Conservation (phyloP, 2,113 vertebrate genomes). For the Caretta caretta region DNA sequence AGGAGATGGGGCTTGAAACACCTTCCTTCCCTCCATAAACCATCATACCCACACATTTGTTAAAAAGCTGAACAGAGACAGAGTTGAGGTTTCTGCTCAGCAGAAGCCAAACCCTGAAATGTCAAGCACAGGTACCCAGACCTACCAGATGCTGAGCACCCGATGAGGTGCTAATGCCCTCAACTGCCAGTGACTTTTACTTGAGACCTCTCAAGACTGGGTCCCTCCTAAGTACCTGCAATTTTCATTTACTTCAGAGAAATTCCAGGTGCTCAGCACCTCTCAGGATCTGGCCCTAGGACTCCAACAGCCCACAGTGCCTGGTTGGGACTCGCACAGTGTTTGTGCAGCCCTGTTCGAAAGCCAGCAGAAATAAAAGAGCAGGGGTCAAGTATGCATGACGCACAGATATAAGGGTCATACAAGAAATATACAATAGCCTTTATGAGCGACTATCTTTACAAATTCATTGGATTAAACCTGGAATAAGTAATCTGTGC, state of each 20-base stretch:
- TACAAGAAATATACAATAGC: not conserved
- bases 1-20: not conserved
- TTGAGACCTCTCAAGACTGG: too few species aligned
- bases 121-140: not conserved
- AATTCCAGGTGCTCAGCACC: too few species aligned
- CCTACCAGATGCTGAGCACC: too few species aligned
- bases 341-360: not conserved
- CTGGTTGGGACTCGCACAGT: not conserved
- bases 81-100: not conserved
- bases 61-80: not conserved
- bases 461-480: not conserved
- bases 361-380: conserved; percentile 8
- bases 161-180: too few species aligned
- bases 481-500: not conserved
- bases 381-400: not conserved
- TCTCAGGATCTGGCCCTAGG: too few species aligned
- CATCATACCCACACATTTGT: not conserved
- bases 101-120: not conserved
- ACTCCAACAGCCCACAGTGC: too few species aligned
- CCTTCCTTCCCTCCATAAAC: not conserved
- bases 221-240: too few species aligned
- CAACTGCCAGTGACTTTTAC: too few species aligned
- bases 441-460: not conserved
- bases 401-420: not conserved
- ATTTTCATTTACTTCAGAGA: too few species aligned